Base-by-base conservation (phyloP, 2,113 vertebrate genomes). In the Nematolebias whitei region DNA sequence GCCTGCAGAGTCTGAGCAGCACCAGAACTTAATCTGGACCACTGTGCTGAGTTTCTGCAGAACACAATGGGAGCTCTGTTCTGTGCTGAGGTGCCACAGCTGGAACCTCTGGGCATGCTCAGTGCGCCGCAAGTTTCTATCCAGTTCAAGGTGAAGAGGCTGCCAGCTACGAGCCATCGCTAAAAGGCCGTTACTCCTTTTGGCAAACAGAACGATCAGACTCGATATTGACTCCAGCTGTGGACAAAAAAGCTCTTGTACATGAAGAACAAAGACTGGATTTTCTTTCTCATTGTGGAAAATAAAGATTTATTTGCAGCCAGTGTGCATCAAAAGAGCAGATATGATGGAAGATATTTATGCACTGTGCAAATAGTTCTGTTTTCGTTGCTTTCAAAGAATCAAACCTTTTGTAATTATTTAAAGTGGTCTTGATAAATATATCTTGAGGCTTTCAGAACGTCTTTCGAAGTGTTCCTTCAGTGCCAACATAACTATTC, bases 41-140 rank as follows among this genome's bases (percentile, higher is more conserved):
- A 60, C 78, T 82, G 87, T 64, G 68, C 87, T 79, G 61, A 61
- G 69, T 90, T 90, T 73, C 86, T 80, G 72, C 61, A 38, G 35
- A 65, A 76, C 71, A 89, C 89, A 90, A 90, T 84, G 69, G 78
- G 40, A 44, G 14, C 85, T 84, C 80, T 91, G 88, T 91, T 85
- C 68, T 79, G 70, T 2, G 5, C 53, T 48, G 78, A 83, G 82
- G 72, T 65, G 51, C 69, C 69, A 82, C 84, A 85, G 78, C 84
- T 83, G 83, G 75, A 81, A 71, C 80, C 65, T 83, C 67, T 78
- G 84, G 48, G 79, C 77, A 76, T 85, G 81, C 84, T 86, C 90
- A 86, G 80, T 75, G 38, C 73, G 53, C 67, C 22, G 71, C 63
- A 59, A 38, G 69, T 67, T 66, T 74, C 45, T 52, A 58, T 49